These are phyloP conservation scores for Orthosia gracilis DNA, from an alignment of 2,888 invertebrate genomes.

Conservation along the genomic window DNA sequence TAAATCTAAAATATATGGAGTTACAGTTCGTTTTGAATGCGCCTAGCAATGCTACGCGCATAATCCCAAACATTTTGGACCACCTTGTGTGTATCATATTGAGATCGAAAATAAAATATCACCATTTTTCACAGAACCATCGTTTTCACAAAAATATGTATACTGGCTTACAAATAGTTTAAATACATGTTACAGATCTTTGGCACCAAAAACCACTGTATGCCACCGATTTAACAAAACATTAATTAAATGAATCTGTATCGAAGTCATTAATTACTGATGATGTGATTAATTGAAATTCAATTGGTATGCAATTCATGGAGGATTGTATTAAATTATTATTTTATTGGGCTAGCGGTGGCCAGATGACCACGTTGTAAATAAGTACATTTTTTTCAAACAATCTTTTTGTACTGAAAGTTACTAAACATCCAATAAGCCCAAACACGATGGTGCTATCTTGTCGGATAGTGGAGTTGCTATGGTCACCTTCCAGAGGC, in stretches of 20 bases:
- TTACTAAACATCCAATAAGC: no score
- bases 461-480: no score
- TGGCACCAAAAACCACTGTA: conserved; percentile 15
- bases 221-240: conserved; percentile 8
- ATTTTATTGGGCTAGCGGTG: not conserved
- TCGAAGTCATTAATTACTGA: conserved; percentile 25
- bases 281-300: conserved; percentile 25
- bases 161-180: not conserved
- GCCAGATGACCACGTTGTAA: no score
- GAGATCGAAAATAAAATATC: not conserved
- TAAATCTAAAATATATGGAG: no score
- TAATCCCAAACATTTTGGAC: no score
- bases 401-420: no score
- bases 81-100: no score
- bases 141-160: not conserved
- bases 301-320: conserved; percentile 25
- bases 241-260: conserved; percentile 11
- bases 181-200: not conserved
- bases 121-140: not conserved
- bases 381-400: no score
- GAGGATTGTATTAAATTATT: conserved; percentile 5
- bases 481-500: no score
- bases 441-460: no score
- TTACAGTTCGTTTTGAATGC: no score
- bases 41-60: no score